phyloP scores from a whole-genome alignment of 1,140 invertebrate genomes.

The Contarinia nasturtii region DNA sequence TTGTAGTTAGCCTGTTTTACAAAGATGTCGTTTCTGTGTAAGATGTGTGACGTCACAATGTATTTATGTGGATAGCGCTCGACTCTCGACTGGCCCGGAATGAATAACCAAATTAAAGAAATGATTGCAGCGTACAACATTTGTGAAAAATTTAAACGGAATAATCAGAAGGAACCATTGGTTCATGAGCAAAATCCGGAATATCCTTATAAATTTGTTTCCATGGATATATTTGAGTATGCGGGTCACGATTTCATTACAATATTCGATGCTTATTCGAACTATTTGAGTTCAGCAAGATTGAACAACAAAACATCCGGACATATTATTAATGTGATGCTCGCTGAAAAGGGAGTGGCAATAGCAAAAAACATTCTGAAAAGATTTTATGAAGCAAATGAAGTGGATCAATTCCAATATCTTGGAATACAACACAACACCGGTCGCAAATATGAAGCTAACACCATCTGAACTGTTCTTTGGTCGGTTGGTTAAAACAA shows the following conservation, averaged over 20 bases:
- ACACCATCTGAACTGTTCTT: constrained; percentile 1
- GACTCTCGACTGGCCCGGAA: constrained; percentile 4
- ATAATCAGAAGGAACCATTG: constrained; percentile 6
- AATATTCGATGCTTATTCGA: constrained; percentile 1
- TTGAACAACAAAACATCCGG: not conserved
- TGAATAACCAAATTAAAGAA: constrained; percentile 2
- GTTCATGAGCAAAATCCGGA: constrained; percentile 1
- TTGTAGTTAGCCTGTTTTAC: too few species aligned
- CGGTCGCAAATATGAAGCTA: not conserved
- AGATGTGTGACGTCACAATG: too few species aligned
- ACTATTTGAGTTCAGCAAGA: not conserved
- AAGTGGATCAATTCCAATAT: not conserved
- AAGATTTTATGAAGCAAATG: constrained; percentile 3
- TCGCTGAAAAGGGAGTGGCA: constrained; percentile 3
- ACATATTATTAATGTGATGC: not conserved
- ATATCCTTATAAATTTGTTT: constrained; percentile 1
- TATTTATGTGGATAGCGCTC: too few species aligned
- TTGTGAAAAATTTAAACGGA: constrained; percentile 6
- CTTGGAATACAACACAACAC: constrained; percentile 4
- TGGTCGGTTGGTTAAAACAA: not conserved
- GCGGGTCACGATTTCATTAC: constrained; percentile 1
- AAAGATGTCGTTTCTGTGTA: too few species aligned
- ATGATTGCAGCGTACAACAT: constrained; percentile 1
- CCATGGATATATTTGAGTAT: constrained; percentile 4
- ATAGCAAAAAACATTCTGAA: constrained; percentile 5